Evolutionary conservation across 2,113 vertebrate species (phyloP).

Genomic region (Pagrus major): DNA sequence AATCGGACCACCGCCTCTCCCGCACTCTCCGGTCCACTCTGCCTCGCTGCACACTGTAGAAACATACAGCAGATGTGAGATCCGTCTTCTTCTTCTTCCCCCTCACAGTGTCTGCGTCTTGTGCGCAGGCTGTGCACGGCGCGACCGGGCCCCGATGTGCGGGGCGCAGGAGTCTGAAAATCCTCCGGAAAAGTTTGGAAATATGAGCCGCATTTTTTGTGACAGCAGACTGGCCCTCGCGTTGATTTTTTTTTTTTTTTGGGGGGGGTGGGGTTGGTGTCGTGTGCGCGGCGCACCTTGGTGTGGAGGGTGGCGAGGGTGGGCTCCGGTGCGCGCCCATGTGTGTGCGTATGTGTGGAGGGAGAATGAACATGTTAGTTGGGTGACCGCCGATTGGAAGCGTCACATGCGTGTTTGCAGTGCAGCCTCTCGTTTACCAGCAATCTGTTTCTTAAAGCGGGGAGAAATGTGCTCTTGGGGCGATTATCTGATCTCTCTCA

Average conservation of each 20-base stretch:
- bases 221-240: not conserved
- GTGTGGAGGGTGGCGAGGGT: not conserved
- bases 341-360: not conserved
- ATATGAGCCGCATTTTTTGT: conserved; percentile 10
- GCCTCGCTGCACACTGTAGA: not conserved
- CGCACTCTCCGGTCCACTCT: not conserved
- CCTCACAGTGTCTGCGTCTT: not conserved
- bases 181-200: conserved; percentile 47
- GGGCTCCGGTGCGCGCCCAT: not conserved
- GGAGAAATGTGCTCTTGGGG: not conserved
- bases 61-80: not conserved
- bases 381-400: not conserved
- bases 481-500: not conserved
- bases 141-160: not conserved
- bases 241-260: too few species aligned
- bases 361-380: not conserved
- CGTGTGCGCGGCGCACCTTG: conserved; percentile 17
- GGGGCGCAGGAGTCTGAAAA: not conserved
- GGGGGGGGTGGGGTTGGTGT: too few species aligned
- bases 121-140: not conserved
- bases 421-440: not conserved
- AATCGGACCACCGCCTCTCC: conserved; percentile 11
- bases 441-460: conserved; percentile 12
- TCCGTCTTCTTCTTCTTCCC: conserved; percentile 9
- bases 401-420: too few species aligned